Conservation (phyloP, 2,888 invertebrate species). For the Epiblema foenella region DNA sequence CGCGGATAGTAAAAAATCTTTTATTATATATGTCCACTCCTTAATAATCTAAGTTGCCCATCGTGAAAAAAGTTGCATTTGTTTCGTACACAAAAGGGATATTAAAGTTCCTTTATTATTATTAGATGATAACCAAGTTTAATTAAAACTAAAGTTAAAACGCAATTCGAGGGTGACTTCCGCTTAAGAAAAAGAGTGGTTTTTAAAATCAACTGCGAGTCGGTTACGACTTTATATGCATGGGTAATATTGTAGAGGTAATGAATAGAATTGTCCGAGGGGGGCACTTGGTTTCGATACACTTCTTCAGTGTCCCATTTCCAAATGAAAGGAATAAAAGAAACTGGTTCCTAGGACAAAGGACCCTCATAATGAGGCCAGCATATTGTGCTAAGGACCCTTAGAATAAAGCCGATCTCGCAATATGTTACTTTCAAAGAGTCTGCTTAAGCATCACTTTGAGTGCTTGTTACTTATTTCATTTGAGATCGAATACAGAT, state of each 20-base stretch:
- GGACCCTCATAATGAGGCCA: conserved; percentile 82
- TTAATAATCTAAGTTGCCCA: conserved; percentile 11
- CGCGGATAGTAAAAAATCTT: conserved; percentile 17
- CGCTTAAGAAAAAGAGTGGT: neutral
- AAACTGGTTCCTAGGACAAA: conserved; percentile 84
- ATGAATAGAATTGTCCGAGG: conserved; percentile 71
- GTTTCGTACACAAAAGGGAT: conserved; percentile 32
- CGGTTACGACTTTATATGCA: neutral
- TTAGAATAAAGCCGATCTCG: conserved; percentile 69
- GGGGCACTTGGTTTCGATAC: conserved; percentile 82
- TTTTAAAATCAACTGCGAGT: neutral
- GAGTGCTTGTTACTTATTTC: conserved; percentile 39
- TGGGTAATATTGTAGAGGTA: conserved; percentile 62
- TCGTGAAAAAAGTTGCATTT: conserved; percentile 37
- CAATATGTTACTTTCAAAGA: conserved; percentile 79
- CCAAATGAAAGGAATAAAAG: conserved; percentile 70
- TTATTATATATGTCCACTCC: conserved; percentile 34
- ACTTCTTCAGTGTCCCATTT: conserved; percentile 78
- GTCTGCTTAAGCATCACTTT: conserved; percentile 55
- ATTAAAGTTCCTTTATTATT: conserved; percentile 24
- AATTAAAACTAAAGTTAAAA: conserved; percentile 77
- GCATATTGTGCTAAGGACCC: conserved; percentile 81
- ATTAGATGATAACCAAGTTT: conserved; percentile 64
- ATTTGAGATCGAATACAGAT: conserved; percentile 8
- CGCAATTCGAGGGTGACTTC: conserved; percentile 54